phyloP scores from a whole-genome alignment of 2,888 invertebrate genomes.

The Phanerotoma sp. region DNA sequence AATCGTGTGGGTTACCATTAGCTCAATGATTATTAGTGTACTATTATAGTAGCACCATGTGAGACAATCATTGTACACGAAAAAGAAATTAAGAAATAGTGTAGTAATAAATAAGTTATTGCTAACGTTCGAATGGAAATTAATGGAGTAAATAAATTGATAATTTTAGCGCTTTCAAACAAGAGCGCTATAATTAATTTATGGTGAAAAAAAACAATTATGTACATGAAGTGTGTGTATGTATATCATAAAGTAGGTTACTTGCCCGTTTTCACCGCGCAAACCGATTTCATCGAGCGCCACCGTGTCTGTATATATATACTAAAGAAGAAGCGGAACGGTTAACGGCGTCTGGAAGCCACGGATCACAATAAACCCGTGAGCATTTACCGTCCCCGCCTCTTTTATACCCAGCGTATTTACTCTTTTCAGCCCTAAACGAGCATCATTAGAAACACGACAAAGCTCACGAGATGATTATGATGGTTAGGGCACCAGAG shows the following conservation, averaged over 20 bases:
- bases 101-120: too few species aligned
- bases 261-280: conserved; percentile 22
- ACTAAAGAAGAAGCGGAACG: conserved; percentile 28
- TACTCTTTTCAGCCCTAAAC: conserved; percentile 33
- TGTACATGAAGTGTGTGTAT: too few species aligned
- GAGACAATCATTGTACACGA: too few species aligned
- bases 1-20: background rate
- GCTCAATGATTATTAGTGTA: background rate
- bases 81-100: too few species aligned
- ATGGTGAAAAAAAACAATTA: conserved; percentile 7
- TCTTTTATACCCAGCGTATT: conserved; percentile 17
- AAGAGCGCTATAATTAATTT: background rate
- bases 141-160: conserved; percentile 1
- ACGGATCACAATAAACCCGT: background rate
- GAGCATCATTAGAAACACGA: conserved; percentile 37
- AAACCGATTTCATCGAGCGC: conserved; percentile 26
- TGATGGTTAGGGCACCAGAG: conserved; percentile 17
- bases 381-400: background rate
- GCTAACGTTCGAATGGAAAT: background rate
- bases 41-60: too few species aligned
- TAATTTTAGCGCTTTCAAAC: background rate
- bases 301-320: conserved; percentile 16
- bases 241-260: conserved; percentile 31
- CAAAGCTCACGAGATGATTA: conserved; percentile 14
- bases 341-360: conserved; percentile 23